Percentiles rank a stretch among this genome's conserved stretches.
Conservation (phyloP, 2,797 vertebrate species). For the Lemur catta region DNA sequence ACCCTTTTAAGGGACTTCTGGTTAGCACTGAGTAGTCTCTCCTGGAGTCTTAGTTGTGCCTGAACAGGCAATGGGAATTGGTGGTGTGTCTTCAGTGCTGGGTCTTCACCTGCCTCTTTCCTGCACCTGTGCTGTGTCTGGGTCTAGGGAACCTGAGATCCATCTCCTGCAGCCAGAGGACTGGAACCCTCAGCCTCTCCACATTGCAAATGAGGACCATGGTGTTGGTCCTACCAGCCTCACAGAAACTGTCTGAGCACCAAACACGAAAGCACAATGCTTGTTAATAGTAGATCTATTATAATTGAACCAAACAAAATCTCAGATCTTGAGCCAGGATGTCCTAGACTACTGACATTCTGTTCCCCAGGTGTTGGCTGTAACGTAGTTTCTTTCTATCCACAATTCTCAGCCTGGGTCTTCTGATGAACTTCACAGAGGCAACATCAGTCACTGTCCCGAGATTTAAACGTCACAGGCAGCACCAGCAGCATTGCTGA, state of each 20-base stretch:
- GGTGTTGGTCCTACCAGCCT: not conserved
- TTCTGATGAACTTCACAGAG: not conserved
- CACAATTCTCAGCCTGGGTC: not conserved
- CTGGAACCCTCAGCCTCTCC: not conserved
- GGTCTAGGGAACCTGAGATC: not conserved
- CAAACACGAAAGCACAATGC: not conserved
- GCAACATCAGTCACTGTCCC: not conserved
- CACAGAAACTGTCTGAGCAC: not conserved
- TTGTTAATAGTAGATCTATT: not conserved
- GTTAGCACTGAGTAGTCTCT: accelerated
- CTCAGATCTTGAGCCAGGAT: not conserved
- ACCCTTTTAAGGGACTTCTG: not conserved
- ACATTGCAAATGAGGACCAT: not conserved
- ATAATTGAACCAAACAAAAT: not conserved
- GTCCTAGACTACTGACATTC: not conserved
- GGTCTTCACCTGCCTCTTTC: not conserved
- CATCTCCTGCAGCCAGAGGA: not conserved
- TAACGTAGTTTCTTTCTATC: not conserved
- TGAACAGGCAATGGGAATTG: not conserved
- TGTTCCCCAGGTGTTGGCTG: not conserved
- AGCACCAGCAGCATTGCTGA: not conserved
- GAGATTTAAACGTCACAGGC: not conserved
- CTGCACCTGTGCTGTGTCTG: not conserved
- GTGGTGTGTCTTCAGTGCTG: not conserved
- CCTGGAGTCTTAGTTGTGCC: not conserved